A percentile compares a stretch with the other conserved stretches of the same genome.
Evolutionary conservation across 2,888 invertebrate genomes (phyloP).

Genomic region (Hemistola chrysoprasaria): DNA sequence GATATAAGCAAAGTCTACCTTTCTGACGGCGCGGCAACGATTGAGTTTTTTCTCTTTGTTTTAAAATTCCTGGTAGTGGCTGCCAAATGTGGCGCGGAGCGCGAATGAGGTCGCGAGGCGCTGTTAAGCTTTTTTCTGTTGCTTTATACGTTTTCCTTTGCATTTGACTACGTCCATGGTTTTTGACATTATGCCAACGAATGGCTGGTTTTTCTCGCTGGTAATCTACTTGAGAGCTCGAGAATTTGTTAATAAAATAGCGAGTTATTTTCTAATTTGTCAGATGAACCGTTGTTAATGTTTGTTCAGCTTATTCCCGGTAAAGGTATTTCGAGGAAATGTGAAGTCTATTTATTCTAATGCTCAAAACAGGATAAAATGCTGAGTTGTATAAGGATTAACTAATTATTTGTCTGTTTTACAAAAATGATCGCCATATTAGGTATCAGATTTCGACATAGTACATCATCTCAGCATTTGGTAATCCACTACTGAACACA

Average conservation of each 20-base stretch:
- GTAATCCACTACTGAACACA: too few relatives aligned
- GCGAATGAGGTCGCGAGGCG: conserved; percentile 28
- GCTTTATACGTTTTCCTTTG: conserved; percentile 26
- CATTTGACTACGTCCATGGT: conserved; percentile 22
- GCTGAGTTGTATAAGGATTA: too few relatives aligned
- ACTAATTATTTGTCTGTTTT: too few relatives aligned
- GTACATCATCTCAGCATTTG: too few relatives aligned
- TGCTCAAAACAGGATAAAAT: too few relatives aligned
- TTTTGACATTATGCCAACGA: conserved; percentile 27
- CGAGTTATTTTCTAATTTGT: conserved; percentile 1
- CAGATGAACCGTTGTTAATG: not conserved
- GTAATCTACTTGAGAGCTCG: conserved; percentile 22
- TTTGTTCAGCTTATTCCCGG: too few relatives aligned
- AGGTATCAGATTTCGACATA: too few relatives aligned
- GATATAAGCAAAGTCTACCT: not conserved
- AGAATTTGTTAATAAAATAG: conserved; percentile 2
- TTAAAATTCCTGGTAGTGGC: conserved; percentile 18
- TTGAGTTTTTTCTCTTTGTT: conserved; percentile 22
- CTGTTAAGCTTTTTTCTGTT: conserved; percentile 27
- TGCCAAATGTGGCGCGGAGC: conserved; percentile 30
- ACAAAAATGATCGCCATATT: too few relatives aligned
- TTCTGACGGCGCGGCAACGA: not conserved
- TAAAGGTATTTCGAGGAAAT: too few relatives aligned
- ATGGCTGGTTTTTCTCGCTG: conserved; percentile 16
- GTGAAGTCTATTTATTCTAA: too few relatives aligned